Percentiles rank a stretch among this genome's conserved stretches.
These are phyloP conservation scores for Muscidifurax raptorellus DNA, from an alignment of 1,140 invertebrate genomes.

Conservation along the genomic window DNA sequence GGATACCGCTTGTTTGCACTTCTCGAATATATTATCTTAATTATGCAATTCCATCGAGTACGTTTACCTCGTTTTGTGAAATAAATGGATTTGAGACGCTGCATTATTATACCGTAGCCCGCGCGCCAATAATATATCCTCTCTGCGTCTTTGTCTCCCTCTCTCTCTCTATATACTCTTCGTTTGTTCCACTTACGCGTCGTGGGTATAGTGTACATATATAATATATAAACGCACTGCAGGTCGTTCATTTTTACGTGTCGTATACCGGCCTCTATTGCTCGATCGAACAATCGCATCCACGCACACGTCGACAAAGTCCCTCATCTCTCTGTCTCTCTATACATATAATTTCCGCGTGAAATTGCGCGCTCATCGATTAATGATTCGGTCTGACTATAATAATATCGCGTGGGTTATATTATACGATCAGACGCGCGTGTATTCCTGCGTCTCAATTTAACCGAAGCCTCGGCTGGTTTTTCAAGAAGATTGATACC, in stretches of 20 bases:
- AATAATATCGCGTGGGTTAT: background rate
- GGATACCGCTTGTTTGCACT: no score
- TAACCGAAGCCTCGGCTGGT: no score
- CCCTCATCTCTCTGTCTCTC: background rate
- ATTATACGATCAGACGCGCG: no score
- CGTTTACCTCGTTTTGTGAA: background rate
- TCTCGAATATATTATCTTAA: background rate
- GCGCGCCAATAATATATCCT: background rate
- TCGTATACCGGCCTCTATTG: background rate
- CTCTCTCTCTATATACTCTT: no score
- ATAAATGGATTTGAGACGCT: no score
- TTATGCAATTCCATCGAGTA: background rate
- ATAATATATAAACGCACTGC: background rate
- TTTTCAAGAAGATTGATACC: no score
- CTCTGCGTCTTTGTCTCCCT: background rate
- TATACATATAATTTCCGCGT: constrained; percentile 27
- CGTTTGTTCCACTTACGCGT: background rate
- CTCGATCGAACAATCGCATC: constrained; percentile 9
- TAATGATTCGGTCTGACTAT: background rate
- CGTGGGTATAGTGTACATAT: background rate
- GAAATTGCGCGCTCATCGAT: constrained; percentile 42
- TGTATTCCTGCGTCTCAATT: no score
- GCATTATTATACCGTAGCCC: no score
- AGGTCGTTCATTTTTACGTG: background rate
- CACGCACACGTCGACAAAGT: background rate